Evolutionary conservation across 1,140 invertebrate genomes (phyloP).

Genomic region (Papilio machaon): DNA sequence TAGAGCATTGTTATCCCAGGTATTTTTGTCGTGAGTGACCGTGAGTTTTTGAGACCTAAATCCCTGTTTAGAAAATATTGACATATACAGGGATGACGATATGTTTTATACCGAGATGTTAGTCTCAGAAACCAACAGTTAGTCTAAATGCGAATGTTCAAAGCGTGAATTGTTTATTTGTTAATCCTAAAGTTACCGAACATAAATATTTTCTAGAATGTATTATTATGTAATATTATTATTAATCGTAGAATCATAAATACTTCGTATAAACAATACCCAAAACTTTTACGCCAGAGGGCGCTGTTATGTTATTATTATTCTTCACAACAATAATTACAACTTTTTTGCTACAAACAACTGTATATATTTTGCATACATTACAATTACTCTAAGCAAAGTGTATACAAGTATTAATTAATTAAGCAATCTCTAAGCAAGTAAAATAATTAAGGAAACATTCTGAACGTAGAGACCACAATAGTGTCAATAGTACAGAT

Average conservation of each 20-base stretch:
- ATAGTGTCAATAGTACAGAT: no score
- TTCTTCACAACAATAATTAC: background rate
- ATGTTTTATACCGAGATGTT: no score
- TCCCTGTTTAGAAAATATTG: no score
- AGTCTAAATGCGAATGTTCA: no score
- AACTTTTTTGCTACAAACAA: background rate
- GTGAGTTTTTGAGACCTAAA: no score
- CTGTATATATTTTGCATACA: background rate
- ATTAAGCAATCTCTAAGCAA: no score
- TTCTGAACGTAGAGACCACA: no score
- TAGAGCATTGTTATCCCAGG: background rate
- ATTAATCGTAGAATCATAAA: background rate
- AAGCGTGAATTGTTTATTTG: no score
- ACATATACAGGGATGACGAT: no score
- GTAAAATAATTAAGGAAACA: no score
- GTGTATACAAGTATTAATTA: background rate
- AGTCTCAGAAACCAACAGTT: no score
- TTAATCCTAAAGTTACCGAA: no score
- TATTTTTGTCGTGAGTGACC: background rate
- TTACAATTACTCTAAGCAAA: background rate
- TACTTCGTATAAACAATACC: conserved; percentile 1
- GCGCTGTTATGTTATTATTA: background rate
- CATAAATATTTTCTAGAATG: background rate
- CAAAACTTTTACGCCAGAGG: background rate
- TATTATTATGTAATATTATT: background rate